phyloP scores from a whole-genome alignment of 2,797 vertebrate species.

The Odontamblyopus rebecca region DNA sequence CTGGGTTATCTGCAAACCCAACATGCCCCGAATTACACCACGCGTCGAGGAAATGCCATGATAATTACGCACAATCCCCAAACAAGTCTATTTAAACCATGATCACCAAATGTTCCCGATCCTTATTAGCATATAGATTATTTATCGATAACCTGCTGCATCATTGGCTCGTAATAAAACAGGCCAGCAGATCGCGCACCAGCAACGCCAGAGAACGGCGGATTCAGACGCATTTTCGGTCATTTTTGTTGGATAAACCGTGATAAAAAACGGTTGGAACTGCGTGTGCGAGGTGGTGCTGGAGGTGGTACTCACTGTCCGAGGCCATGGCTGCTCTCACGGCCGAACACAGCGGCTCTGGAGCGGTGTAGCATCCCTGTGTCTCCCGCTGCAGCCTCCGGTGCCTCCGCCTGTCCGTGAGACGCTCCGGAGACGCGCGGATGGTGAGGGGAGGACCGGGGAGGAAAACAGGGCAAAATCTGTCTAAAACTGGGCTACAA shows the following conservation, averaged over 20 bases:
- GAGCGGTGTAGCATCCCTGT: slow-evolving; percentile 9
- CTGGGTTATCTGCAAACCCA: too few relatives aligned
- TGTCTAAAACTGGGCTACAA: too few relatives aligned
- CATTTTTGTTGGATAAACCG: neutral
- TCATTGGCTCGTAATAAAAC: neutral
- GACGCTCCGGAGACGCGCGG: neutral
- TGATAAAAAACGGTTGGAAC: neutral
- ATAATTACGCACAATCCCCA: neutral
- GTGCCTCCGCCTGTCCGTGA: neutral
- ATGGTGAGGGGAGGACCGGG: too few relatives aligned
- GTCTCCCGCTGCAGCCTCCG: slow-evolving; percentile 7
- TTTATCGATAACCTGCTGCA: neutral
- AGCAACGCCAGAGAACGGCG: neutral
- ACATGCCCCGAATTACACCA: too few relatives aligned
- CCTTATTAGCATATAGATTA: neutral
- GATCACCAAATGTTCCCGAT: neutral
- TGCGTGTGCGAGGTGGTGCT: neutral
- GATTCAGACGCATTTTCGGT: neutral
- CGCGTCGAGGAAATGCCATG: too few relatives aligned
- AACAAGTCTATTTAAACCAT: neutral
- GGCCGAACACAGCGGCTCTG: slow-evolving; percentile 9
- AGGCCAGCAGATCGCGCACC: neutral
- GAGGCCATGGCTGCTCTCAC: slow-evolving; percentile 75
- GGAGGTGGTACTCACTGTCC: slow-evolving; percentile 79
- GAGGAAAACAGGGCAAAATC: too few relatives aligned